These are phyloP conservation scores for Thelaira solivaga DNA, from an alignment of 2,888 invertebrate genomes.

Conservation along the genomic window DNA sequence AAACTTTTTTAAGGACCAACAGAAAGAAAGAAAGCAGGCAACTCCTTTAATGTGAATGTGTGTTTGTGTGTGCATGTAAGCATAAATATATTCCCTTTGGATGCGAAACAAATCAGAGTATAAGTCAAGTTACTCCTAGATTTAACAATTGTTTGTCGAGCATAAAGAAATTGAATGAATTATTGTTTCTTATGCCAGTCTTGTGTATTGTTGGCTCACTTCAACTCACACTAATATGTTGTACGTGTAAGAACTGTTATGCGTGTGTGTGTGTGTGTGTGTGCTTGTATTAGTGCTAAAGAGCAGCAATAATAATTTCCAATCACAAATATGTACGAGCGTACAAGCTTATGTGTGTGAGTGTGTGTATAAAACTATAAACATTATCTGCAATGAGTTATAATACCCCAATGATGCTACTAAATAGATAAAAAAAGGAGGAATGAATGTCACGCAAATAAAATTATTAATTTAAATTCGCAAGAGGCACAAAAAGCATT, in stretches of 20 bases:
- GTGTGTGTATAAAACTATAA: slow-evolving; percentile 36
- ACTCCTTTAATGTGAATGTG: neutral
- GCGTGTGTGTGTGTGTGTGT: neutral
- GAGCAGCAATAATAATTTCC: slow-evolving; percentile 46
- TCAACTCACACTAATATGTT: neutral
- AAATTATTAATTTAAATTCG: slow-evolving; percentile 30
- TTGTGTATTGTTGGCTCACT: neutral
- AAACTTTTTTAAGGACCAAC: neutral
- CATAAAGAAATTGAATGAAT: slow-evolving; percentile 52
- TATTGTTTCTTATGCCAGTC: slow-evolving; percentile 24
- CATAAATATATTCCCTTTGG: slow-evolving; percentile 44
- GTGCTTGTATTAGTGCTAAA: neutral
- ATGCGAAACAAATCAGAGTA: slow-evolving; percentile 54
- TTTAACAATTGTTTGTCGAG: slow-evolving; percentile 52
- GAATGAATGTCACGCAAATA: slow-evolving; percentile 8
- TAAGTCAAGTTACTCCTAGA: slow-evolving; percentile 43
- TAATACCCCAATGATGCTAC: slow-evolving; percentile 39
- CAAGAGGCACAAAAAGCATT: too few relatives aligned
- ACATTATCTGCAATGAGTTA: slow-evolving; percentile 53
- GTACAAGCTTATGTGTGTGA: too few relatives aligned
- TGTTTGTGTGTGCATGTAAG: neutral
- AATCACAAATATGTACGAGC: slow-evolving; percentile 41
- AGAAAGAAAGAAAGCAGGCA: neutral
- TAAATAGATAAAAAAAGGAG: too few relatives aligned
- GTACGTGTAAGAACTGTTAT: neutral